These are phyloP conservation scores for Muntiacus muntjak DNA, from an alignment of 2,113 vertebrate species.

Conservation along the genomic window DNA sequence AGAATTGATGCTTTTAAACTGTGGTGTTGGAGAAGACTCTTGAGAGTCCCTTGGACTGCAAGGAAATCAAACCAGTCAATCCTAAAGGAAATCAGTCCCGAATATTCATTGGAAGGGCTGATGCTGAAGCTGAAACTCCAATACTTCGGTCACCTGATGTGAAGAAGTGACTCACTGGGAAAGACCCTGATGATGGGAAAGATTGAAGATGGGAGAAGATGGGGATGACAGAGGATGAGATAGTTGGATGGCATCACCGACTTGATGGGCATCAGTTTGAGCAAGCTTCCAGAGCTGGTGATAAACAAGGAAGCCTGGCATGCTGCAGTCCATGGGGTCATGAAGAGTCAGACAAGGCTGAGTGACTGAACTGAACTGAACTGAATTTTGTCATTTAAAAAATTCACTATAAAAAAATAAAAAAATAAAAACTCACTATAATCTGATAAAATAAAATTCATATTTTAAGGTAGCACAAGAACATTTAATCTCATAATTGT, in stretches of 20 bases:
- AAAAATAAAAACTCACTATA: neutral
- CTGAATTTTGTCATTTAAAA: neutral
- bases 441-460: neutral
- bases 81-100: neutral
- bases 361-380: neutral
- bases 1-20: neutral
- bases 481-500: neutral
- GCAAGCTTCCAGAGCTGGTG: neutral
- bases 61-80: neutral
- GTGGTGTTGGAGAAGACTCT: neutral
- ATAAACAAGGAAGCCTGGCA: neutral
- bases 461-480: neutral
- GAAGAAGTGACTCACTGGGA: neutral
- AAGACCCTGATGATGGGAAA: neutral
- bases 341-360: neutral
- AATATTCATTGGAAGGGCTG: neutral
- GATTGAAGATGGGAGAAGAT: neutral
- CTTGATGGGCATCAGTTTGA: neutral
- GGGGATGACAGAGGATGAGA: neutral
- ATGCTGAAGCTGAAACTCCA: neutral
- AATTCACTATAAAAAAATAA: neutral
- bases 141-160: fast-evolving
- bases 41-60: neutral
- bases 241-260: neutral
- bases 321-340: fast-evolving